A percentile compares a stretch with the other conserved stretches of the same genome.
Evolutionary conservation across 92 coral and sea anemone genomes (phyloP).

Genomic region (Zoanthus solanderi): DNA sequence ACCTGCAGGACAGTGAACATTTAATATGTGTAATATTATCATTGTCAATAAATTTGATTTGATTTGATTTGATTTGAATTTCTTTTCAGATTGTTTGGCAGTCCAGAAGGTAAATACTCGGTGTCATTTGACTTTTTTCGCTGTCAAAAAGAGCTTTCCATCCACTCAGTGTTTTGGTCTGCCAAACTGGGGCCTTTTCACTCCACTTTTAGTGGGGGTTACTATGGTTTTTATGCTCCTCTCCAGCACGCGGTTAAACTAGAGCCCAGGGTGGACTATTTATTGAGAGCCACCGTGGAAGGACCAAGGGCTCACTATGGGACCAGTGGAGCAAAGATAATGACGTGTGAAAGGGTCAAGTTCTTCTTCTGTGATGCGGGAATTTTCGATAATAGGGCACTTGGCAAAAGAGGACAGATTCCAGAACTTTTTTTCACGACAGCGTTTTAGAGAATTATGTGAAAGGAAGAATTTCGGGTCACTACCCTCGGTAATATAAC

Average conservation of each 20-base stretch:
- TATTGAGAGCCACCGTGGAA: constrained; percentile 44
- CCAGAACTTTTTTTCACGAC: constrained; percentile 42
- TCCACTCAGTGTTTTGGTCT: constrained; percentile 45
- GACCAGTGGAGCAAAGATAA: constrained; percentile 25
- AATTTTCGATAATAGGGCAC: constrained; percentile 37
- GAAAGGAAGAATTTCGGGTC: no score
- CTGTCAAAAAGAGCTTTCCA: constrained; percentile 43
- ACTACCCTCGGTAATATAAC: no score
- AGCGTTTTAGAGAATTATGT: background rate
- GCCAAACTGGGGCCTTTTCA: constrained; percentile 27
- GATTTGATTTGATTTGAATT: no score
- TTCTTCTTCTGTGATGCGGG: constrained; percentile 43
- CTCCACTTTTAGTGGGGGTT: constrained; percentile 17
- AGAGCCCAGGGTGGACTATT: constrained; percentile 41
- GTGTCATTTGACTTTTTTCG: constrained; percentile 40
- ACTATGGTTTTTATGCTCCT: constrained; percentile 32
- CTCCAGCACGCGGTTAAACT: constrained; percentile 34
- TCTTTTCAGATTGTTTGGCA: constrained; percentile 29
- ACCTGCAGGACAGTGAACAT: no score
- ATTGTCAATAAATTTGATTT: no score
- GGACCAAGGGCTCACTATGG: constrained; percentile 41
- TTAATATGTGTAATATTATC: no score
- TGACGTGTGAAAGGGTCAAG: constrained; percentile 30
- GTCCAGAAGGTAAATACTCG: constrained; percentile 20
- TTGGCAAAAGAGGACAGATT: constrained; percentile 43